phyloP scores from a whole-genome alignment of 2,888 invertebrate species.

The Nemapogon koenigi region DNA sequence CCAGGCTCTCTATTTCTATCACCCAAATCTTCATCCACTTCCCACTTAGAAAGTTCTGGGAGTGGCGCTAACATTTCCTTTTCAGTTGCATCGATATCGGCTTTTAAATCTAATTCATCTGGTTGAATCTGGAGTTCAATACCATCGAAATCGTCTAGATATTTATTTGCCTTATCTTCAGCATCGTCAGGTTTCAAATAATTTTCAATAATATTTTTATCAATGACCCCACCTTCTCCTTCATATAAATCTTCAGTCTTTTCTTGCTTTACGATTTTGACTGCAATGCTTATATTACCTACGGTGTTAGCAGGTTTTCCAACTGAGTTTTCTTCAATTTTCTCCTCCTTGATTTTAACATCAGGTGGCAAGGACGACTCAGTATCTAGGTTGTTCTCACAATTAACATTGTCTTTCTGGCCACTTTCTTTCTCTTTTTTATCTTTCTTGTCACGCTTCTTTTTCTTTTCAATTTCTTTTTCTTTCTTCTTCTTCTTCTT shows the following conservation, averaged over 20 bases:
- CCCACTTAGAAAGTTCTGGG: slow-evolving; percentile 90
- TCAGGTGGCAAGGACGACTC: slow-evolving; percentile 13
- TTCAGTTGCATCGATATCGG: slow-evolving; percentile 44
- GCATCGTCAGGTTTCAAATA: slow-evolving; percentile 49
- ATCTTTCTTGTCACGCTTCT: slow-evolving; percentile 59
- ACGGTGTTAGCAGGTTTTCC: too few species aligned
- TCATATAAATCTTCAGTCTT: slow-evolving; percentile 51
- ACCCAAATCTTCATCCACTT: slow-evolving; percentile 68
- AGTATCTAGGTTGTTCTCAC: too few species aligned
- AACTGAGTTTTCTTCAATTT: slow-evolving; percentile 22
- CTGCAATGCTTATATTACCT: too few species aligned
- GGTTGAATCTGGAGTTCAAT: slow-evolving; percentile 64
- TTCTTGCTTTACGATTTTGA: not conserved
- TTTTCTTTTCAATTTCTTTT: slow-evolving; percentile 60
- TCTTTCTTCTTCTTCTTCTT: slow-evolving; percentile 38
- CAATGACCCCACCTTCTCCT: slow-evolving; percentile 60
- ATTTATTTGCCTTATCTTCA: slow-evolving; percentile 35
- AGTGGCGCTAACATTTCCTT: slow-evolving; percentile 74
- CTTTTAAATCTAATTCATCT: slow-evolving; percentile 61
- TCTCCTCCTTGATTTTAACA: slow-evolving; percentile 23
- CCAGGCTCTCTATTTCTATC: slow-evolving; percentile 52
- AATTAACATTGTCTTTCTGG: too few species aligned
- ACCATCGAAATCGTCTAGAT: slow-evolving; percentile 63
- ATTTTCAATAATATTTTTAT: slow-evolving; percentile 63
- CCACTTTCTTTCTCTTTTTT: slow-evolving; percentile 63